Conservation (phyloP, 2,113 vertebrate genomes). For the Sprattus sprattus region DNA sequence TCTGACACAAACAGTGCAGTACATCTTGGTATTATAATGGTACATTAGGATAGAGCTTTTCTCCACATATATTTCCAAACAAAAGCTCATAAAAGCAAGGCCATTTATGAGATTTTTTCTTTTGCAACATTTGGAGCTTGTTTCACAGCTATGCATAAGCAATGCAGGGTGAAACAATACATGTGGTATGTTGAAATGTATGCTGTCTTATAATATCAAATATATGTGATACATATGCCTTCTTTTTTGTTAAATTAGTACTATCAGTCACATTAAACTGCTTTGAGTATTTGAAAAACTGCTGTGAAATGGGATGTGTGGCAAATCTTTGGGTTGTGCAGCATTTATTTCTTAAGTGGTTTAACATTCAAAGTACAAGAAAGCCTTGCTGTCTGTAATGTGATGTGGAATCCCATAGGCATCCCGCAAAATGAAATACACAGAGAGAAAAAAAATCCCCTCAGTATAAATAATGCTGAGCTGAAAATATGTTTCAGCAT, state of each 20-base stretch:
- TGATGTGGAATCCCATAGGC: neutral
- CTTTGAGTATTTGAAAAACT: too few species aligned
- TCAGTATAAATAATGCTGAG: neutral
- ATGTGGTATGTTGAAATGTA: neutral
- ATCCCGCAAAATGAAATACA: neutral
- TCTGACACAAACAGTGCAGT: neutral
- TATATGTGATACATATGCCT: too few species aligned
- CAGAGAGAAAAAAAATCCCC: neutral
- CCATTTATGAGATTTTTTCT: neutral
- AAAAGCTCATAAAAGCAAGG: neutral
- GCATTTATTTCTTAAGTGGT: neutral
- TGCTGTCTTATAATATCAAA: too few species aligned
- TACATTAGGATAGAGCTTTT: neutral
- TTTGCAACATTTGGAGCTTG: neutral
- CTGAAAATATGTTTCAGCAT: neutral
- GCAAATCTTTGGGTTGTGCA: too few species aligned
- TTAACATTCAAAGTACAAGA: neutral
- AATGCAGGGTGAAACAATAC: too few species aligned
- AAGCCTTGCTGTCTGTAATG: neutral
- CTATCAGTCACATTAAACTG: too few species aligned
- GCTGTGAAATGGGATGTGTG: too few species aligned
- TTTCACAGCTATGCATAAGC: too few species aligned
- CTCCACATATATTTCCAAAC: neutral
- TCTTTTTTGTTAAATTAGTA: too few species aligned
- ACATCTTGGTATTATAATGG: neutral